Base-by-base conservation (phyloP, 1,140 invertebrate species). In the Lasioglossum baleicum region DNA sequence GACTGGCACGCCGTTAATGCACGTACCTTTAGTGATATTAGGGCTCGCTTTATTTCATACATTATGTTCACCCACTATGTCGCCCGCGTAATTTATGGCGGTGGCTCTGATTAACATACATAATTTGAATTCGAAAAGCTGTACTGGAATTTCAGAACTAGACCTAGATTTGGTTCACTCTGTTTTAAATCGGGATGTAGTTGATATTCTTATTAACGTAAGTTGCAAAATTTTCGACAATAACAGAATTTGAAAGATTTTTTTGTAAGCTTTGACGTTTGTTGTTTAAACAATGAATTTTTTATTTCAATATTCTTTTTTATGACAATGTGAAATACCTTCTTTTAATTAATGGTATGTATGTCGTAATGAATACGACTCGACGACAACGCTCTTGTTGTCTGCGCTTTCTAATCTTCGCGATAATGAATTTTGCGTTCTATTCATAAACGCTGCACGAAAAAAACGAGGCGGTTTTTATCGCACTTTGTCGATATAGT, bases 1-100 rank as follows among this genome's bases (percentile, higher is more conserved):
- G 68, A 15, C 61, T 13, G 11, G 51, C 22, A 68, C 63, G 68
- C 58, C 60, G 35, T 78, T 64, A 73, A 73, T 79, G 61, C 48
- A 63, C 26, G 48, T 56, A 64, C 44, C 31, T 72, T 13, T 26
- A 40, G 63, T n/a, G 48, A 78, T 72, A 78, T 73, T 73, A 22
- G 17, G 22, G 48, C n/a, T n/a, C 40, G 20, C 56, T 65, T 66
- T 73, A 65, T 56, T 64, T 31, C 3, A 7, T 58, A 10, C 35
- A 58, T 65, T 35, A 20, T 17, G 15, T 51, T 77, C 26, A 22
- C 22, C 4, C 22, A 17, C 15, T 70, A 51, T 61, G 7, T 11
- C 20, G 13, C 35, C 4, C 40, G 20, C 10, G 42, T 35, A 72
- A 35, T 69, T 48, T 17, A 11, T 11, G 22, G 26, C 8, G 7